These are phyloP conservation scores for Drosophila hamatofila DNA, from an alignment of 2,888 invertebrate species.

Conservation along the genomic window DNA sequence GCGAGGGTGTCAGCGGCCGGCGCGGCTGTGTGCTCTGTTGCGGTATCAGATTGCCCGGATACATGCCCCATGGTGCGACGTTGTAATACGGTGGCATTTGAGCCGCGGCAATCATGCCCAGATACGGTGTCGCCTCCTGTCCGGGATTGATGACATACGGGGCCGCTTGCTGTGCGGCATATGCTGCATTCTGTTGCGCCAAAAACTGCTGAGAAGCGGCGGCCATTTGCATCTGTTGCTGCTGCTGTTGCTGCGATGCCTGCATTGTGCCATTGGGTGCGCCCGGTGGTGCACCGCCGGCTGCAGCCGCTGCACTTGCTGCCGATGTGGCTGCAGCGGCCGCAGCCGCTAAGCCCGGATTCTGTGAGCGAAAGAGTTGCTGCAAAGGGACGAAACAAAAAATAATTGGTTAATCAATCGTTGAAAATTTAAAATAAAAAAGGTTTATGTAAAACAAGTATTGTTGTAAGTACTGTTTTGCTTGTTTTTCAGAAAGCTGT, in stretches of 20 bases:
- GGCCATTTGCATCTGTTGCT: constrained; percentile 89
- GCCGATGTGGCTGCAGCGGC: constrained; percentile 86
- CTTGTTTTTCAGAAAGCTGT: neutral
- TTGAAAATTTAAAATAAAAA: neutral
- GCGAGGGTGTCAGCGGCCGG: constrained; percentile 92
- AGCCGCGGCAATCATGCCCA: constrained; percentile 92
- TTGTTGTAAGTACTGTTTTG: constrained; percentile 22
- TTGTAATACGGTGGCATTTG: constrained; percentile 95
- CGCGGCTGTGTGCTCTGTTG: constrained; percentile 89
- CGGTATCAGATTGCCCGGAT: constrained; percentile 92
- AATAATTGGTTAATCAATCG: neutral
- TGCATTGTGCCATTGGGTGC: constrained; percentile 90
- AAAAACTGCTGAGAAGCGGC: constrained; percentile 90
- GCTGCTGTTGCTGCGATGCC: constrained; percentile 86
- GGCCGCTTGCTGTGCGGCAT: constrained; percentile 89
- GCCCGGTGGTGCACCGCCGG: constrained; percentile 85
- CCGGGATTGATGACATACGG: constrained; percentile 95
- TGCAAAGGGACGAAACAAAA: constrained; percentile 82
- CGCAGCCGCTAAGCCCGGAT: constrained; percentile 88
- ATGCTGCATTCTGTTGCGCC: constrained; percentile 89
- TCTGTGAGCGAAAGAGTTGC: constrained; percentile 96
- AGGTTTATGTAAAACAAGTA: neutral
- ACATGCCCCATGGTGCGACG: constrained; percentile 95
- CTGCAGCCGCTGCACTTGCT: constrained; percentile 83
- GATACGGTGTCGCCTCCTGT: constrained; percentile 92